phyloP scores from a whole-genome alignment of 2,113 vertebrate species.

The Bufo bufo region DNA sequence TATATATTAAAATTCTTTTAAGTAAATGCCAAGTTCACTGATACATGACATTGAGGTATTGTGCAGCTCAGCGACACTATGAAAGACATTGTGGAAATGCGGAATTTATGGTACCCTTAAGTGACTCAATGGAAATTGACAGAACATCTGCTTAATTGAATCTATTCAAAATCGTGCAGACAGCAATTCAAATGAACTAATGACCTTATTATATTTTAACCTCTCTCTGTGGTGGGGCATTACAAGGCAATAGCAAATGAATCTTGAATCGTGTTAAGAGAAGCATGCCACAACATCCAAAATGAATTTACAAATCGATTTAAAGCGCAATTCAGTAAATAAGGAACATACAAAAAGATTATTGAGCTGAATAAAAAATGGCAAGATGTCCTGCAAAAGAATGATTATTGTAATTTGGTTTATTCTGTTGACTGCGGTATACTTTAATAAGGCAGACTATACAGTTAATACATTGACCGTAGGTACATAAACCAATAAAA shows the following conservation, averaged over 20 bases:
- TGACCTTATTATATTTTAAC: slow-evolving; percentile 50
- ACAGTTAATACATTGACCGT: background rate
- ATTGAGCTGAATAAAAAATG: slow-evolving; percentile 4
- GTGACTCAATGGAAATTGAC: slow-evolving; percentile 54
- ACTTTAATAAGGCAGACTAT: too few species aligned
- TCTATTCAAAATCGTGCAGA: slow-evolving; percentile 48
- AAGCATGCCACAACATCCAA: slow-evolving; percentile 14
- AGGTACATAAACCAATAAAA: background rate
- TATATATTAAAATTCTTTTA: slow-evolving; percentile 54
- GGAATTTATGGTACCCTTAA: slow-evolving; percentile 48
- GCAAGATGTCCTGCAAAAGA: background rate
- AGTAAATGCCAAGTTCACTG: slow-evolving; percentile 37
- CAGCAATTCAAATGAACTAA: slow-evolving; percentile 53
- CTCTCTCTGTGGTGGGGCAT: slow-evolving; percentile 32
- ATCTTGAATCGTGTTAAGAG: slow-evolving; percentile 29
- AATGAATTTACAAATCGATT: slow-evolving; percentile 9
- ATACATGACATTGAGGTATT: slow-evolving; percentile 44
- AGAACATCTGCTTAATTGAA: slow-evolving; percentile 55
- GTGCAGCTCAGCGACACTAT: slow-evolving; percentile 17
- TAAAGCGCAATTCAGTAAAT: slow-evolving; percentile 14
- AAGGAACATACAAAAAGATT: background rate
- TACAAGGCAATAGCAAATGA: slow-evolving; percentile 22
- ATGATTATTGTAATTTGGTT: slow-evolving; percentile 9
- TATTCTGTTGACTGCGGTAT: background rate
- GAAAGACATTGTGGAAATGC: slow-evolving; percentile 48